Evolutionary conservation across 1,140 invertebrate species (phyloP), one percentile per base, ranked within the genome.

Genomic region (Trichomalopsis sarcophagae): DNA sequence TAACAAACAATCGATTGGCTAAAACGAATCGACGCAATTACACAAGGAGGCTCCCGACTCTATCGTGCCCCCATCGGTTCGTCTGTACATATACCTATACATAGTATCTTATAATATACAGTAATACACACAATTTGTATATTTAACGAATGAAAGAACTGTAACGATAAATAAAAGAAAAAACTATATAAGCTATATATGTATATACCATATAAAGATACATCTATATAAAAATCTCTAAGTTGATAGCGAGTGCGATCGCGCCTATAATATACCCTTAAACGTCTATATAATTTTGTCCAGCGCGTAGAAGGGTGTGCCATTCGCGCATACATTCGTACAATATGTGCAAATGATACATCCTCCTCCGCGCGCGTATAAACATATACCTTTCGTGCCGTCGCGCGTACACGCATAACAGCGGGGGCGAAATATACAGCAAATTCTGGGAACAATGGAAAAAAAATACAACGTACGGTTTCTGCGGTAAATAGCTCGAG

Each of bases 361-460:
- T 62, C 21, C 62, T 14, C 30, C 71, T 21, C 4, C 23, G 6
- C 71, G 27, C 33, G 27, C 27, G n/a, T 71, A n/a, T 69, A 71
- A 30, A 30, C 23, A 71, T 17, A 11, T 30, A 71, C 40, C 36
- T 47, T 71, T 81, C 36, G 30, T 81, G 66, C 36, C 50, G 36
- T 47, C 55, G 9, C n/a, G 33, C 66, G n/a, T 47, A 68, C 68
- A 21, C 55, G 66, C 66, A 81, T 47, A 66, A 80, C 36, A 81
- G 66, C 62, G 79, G 66, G 66, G 23, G 66, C 40, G 40, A 81
- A 81, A 69, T 50, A 74, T 50, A 55, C 50, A 78, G 76, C 44
- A 78, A 78, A 78, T 55, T 78, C 44, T 78, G 76, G 76, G 76
- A 78, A 78, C 76, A 78, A 78, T 75, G 73, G 73, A 75, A 75